These are phyloP conservation scores for Anguilla obscura DNA, from an alignment of 2,797 vertebrate genomes.

Conservation along the genomic window DNA sequence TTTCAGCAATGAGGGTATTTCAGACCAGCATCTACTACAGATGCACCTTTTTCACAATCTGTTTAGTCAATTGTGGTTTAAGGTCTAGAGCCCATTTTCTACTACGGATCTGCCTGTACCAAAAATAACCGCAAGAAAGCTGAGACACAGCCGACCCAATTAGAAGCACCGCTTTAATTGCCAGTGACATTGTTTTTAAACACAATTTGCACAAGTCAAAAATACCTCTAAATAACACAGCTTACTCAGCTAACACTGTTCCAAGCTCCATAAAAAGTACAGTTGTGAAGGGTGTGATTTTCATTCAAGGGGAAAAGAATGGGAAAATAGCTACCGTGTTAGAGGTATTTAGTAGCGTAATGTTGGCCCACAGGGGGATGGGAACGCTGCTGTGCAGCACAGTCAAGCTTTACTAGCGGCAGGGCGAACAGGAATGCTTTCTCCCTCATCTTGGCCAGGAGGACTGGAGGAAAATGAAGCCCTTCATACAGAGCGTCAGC, in stretches of 20 bases:
- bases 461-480: background rate
- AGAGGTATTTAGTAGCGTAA: slow-evolving; percentile 35
- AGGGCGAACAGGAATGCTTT: slow-evolving; percentile 31
- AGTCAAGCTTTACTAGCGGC: slow-evolving; percentile 40
- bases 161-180: slow-evolving; percentile 45
- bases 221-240: background rate
- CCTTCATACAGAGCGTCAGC: background rate
- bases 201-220: slow-evolving; percentile 32
- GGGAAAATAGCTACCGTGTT: slow-evolving; percentile 39
- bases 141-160: slow-evolving; percentile 34
- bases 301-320: slow-evolving; percentile 44
- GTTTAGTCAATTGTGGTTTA: slow-evolving; percentile 49
- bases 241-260: slow-evolving; percentile 9
- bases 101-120: slow-evolving; percentile 29
- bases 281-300: slow-evolving; percentile 41
- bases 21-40: background rate
- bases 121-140: slow-evolving; percentile 33
- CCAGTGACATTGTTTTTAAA: slow-evolving; percentile 47
- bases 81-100: slow-evolving; percentile 32
- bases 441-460: background rate
- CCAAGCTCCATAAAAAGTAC: slow-evolving; percentile 30
- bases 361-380: slow-evolving; percentile 35
- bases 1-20: background rate
- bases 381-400: slow-evolving; percentile 33
- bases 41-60: slow-evolving; percentile 39